Base-by-base conservation (phyloP, 1,140 invertebrate genomes). In the Nasonia giraulti region DNA sequence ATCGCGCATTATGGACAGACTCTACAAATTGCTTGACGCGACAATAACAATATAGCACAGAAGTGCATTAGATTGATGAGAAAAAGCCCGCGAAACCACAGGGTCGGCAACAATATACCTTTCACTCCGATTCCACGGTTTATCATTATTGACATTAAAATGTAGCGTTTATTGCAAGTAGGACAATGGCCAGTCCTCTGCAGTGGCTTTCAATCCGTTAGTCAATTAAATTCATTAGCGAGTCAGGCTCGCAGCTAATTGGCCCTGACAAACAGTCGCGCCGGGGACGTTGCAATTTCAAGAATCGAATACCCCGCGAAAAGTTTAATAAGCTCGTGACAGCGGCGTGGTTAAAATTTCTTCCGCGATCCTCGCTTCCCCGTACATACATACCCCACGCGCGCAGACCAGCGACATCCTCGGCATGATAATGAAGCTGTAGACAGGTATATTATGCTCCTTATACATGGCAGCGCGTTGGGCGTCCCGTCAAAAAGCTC, bases 401-500 rank as follows among this genome's bases (percentile, higher is more conserved):
- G 33, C 27, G 71, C 44, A 74, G 31, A 31, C 27, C 71, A 11
- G 14, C 40, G 44, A 17, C 71, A 80, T 73, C 23, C 68, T 66
- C n/a, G 23, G 69, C 44, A 82, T 74, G 74, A 82, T 44, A 74
- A 82, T 37, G 23, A 82, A 69, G 44, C 50, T 40, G 27, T 27
- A 20, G 6, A 37, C 33, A 74, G 33, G 33, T 37, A 37, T 37
- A 37, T 37, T 37, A 37, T 74, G 12, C n/a, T 7, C 17, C 40
- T 73, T 74, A 11, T 55, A 55, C n/a, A 62, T 55, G n/a, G 14
- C 12, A 8, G 40, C 1, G 8, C 8, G 40, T 8, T 8, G 11
- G 1, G 3, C 4, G 17, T 7, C 11, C 7, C 50, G 20, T 62
- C 77, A 47, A 68, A 71, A 80, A 37, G 5, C 55, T 79, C 12